phyloP scores from a whole-genome alignment of 2,113 vertebrate genomes.

The Dipodomys stephensi region DNA sequence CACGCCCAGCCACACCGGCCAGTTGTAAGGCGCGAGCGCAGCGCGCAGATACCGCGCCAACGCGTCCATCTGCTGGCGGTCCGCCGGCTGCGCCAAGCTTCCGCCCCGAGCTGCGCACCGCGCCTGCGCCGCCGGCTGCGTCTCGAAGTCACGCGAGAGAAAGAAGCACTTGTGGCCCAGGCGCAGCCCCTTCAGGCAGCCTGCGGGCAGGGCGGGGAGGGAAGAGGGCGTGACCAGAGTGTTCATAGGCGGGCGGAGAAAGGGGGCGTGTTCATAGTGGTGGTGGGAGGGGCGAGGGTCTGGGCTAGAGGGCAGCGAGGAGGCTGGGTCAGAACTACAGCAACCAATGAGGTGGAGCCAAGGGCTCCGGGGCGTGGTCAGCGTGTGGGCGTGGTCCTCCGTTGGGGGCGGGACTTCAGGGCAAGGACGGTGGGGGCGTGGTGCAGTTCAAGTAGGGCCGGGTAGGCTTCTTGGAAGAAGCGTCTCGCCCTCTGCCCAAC shows the following conservation, averaged over 20 bases:
- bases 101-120: conserved; percentile 91
- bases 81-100: conserved; percentile 91
- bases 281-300: too few relatives aligned
- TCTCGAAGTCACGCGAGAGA: conserved; percentile 89
- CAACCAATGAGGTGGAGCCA: not conserved
- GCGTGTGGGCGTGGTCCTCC: not conserved
- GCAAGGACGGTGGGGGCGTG: conserved; percentile 34
- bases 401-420: not conserved
- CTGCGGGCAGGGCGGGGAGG: conserved; percentile 76
- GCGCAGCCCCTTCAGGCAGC: conserved; percentile 91
- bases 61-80: conserved; percentile 90
- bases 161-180: conserved; percentile 92
- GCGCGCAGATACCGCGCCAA: conserved; percentile 89
- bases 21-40: conserved; percentile 92
- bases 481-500: accelerated
- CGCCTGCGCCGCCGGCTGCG: conserved; percentile 88
- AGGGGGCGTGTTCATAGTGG: not conserved
- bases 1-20: conserved; percentile 94
- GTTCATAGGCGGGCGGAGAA: too few relatives aligned
- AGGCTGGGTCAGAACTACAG: not conserved
- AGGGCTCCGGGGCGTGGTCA: not conserved
- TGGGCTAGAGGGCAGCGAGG: not conserved
- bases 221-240: not conserved
- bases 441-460: accelerated
- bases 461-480: accelerated